Evolutionary conservation across 2,888 invertebrate genomes (phyloP).

Genomic region (Ptychoptera contaminata): DNA sequence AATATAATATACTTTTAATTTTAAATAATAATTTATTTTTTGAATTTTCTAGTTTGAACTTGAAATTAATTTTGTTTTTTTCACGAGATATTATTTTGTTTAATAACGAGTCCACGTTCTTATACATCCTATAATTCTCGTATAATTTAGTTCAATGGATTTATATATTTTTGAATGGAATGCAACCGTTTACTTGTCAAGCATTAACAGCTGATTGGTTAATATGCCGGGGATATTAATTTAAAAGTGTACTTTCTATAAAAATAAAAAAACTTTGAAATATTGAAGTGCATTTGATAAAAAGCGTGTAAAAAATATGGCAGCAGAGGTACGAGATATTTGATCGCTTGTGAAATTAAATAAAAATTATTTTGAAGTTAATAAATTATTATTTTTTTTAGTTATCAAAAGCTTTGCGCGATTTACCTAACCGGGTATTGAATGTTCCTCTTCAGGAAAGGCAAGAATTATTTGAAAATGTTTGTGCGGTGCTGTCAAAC

Average conservation of each 20-base stretch:
- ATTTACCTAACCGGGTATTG: constrained; percentile 27
- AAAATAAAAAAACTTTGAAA: too few relatives aligned
- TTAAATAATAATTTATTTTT: too few relatives aligned
- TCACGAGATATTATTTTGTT: too few relatives aligned
- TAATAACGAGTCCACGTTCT: too few relatives aligned
- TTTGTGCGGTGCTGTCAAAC: constrained; percentile 42
- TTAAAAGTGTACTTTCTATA: too few relatives aligned
- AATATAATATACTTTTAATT: too few relatives aligned
- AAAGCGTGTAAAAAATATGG: constrained; percentile 13
- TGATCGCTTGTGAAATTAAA: constrained; percentile 6
- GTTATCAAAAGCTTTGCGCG: constrained; percentile 27
- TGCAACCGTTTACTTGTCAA: background rate
- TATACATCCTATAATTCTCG: too few relatives aligned
- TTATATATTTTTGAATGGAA: too few relatives aligned
- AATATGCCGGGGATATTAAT: constrained; percentile 1
- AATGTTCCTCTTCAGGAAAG: constrained; percentile 24
- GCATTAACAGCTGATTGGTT: constrained; percentile 3
- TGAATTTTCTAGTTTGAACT: too few relatives aligned
- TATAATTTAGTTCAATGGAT: too few relatives aligned
- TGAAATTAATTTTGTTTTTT: too few relatives aligned
- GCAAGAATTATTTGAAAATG: constrained; percentile 21
- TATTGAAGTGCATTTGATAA: too few relatives aligned
- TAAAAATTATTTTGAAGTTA: constrained; percentile 2
- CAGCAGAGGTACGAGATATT: constrained; percentile 16
- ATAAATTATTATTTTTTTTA: constrained; percentile 16